These are phyloP conservation scores for Pteromalus puparum DNA, from an alignment of 1,140 invertebrate genomes.

Conservation along the genomic window DNA sequence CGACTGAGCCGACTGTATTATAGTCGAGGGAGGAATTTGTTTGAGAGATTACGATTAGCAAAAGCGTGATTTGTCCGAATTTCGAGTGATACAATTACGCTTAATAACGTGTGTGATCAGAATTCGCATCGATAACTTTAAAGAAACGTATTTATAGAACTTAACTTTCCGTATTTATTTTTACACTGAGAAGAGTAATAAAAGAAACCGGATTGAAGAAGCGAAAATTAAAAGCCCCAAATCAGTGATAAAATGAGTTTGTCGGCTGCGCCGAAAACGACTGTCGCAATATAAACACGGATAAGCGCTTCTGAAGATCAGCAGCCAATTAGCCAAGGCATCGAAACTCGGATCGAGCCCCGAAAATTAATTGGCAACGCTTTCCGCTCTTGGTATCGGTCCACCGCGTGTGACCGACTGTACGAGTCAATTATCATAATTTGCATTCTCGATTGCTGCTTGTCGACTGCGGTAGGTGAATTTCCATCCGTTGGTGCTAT, in stretches of 20 bases:
- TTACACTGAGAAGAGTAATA: neutral
- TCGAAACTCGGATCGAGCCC: neutral
- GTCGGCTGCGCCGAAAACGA: neutral
- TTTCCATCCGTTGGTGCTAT: neutral
- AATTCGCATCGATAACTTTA: no score
- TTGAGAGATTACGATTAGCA: no score
- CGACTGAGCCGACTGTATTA: no score
- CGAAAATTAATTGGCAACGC: slow-evolving; percentile 20
- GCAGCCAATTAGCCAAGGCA: slow-evolving; percentile 14
- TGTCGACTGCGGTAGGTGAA: neutral
- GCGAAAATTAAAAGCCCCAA: neutral
- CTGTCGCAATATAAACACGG: neutral
- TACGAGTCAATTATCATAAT: slow-evolving; percentile 22
- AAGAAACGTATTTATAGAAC: no score
- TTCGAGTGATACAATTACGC: no score
- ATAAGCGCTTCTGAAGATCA: slow-evolving; percentile 14
- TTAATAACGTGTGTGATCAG: no score
- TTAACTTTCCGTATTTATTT: no score
- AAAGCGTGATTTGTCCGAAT: no score
- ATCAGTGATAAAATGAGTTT: neutral
- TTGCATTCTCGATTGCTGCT: neutral
- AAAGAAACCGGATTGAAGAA: neutral
- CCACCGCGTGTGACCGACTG: neutral
- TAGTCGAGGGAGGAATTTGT: no score
- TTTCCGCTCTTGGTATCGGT: neutral